Percentiles rank a stretch among this genome's conserved stretches.
phyloP scores from a whole-genome alignment of 2,113 vertebrate genomes.

The Hyperopisus bebe region DNA sequence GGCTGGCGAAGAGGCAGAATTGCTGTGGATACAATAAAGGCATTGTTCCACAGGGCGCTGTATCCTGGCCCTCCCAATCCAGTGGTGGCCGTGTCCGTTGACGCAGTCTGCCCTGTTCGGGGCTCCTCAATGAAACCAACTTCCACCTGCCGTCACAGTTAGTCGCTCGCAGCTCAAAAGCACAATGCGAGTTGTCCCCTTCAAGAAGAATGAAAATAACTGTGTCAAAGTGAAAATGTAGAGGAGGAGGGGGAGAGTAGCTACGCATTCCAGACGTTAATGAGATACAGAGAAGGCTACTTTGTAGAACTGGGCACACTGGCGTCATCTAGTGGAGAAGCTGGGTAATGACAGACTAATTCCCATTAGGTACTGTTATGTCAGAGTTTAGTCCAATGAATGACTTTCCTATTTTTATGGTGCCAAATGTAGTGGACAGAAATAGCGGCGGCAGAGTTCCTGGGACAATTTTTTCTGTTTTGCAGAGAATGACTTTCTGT shows the following conservation, averaged over 20 bases:
- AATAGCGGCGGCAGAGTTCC: neutral
- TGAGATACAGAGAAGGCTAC: neutral
- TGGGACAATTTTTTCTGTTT: neutral
- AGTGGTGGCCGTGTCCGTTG: neutral
- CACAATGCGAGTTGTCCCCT: neutral
- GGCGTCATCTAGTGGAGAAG: conserved; percentile 6
- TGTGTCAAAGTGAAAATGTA: neutral
- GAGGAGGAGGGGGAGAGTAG: neutral
- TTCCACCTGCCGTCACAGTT: conserved; percentile 10
- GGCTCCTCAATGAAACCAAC: neutral
- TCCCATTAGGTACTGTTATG: neutral
- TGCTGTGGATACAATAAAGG: conserved; percentile 37
- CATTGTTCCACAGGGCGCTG: conserved; percentile 35
- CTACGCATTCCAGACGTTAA: neutral
- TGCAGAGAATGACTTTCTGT: neutral
- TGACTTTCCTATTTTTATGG: conserved; percentile 1
- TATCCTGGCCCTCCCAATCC: conserved; percentile 19
- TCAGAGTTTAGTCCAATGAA: neutral
- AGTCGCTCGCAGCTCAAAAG: neutral
- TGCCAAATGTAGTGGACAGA: conserved; percentile 1
- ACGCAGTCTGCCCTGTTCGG: neutral
- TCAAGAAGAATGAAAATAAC: neutral
- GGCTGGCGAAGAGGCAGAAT: conserved; percentile 30
- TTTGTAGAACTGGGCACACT: neutral
- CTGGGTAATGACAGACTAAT: neutral